Conservation (phyloP, 2,797 vertebrate species). For the Aphelocoma californica region DNA sequence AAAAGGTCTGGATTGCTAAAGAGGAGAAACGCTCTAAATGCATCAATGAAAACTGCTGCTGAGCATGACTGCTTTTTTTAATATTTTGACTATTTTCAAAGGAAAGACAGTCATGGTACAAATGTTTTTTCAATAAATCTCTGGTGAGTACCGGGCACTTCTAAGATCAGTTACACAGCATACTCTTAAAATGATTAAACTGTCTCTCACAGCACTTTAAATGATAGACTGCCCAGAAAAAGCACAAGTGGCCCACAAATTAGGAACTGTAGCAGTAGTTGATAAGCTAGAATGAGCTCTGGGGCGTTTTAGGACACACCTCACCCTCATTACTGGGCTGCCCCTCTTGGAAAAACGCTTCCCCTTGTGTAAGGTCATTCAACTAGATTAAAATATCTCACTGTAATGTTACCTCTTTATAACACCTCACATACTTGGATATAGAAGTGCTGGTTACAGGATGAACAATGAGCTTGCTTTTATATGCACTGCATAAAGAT, state of each 20-base stretch:
- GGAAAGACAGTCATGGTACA: slow-evolving; percentile 52
- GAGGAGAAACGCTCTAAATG: slow-evolving; percentile 63
- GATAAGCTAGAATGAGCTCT: slow-evolving; percentile 61
- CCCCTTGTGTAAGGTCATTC: slow-evolving; percentile 57
- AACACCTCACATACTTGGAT: neutral
- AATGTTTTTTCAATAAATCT: slow-evolving; percentile 70
- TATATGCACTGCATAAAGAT: neutral
- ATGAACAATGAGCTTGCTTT: slow-evolving; percentile 11
- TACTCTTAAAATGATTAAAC: slow-evolving; percentile 68
- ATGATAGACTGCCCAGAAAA: slow-evolving; percentile 66
- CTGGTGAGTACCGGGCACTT: slow-evolving; percentile 39
- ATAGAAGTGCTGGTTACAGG: neutral
- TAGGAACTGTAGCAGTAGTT: slow-evolving; percentile 50
- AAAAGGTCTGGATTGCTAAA: slow-evolving; percentile 72
- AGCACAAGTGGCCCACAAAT: slow-evolving; percentile 61
- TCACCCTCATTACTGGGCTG: slow-evolving; percentile 53
- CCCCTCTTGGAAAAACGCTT: slow-evolving; percentile 40
- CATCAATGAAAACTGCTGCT: slow-evolving; percentile 55
- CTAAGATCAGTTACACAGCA: slow-evolving; percentile 63
- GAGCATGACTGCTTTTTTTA: slow-evolving; percentile 65
- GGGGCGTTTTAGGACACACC: slow-evolving; percentile 58
- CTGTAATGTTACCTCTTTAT: slow-evolving; percentile 24
- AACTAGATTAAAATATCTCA: slow-evolving; percentile 55
- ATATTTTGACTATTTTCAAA: slow-evolving; percentile 63
- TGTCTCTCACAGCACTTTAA: slow-evolving; percentile 59